A percentile compares a stretch with the other conserved stretches of the same genome.
These are phyloP conservation scores for Liparis tanakae DNA, from an alignment of 2,797 vertebrate species.

Conservation along the genomic window DNA sequence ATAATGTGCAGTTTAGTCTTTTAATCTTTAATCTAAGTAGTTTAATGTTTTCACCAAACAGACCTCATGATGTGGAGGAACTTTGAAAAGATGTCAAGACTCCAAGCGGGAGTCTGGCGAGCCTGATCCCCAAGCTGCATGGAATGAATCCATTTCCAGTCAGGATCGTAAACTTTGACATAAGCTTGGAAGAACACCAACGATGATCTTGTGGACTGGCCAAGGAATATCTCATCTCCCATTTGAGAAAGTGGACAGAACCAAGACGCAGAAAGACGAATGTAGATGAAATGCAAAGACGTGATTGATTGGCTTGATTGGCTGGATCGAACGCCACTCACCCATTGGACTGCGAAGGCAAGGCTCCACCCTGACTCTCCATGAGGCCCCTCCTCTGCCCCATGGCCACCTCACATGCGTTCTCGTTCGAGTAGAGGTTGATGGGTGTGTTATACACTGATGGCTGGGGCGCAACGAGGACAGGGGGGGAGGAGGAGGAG, in stretches of 20 bases:
- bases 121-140: not conserved
- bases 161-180: constrained; percentile 3
- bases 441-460: constrained; percentile 87
- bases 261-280: not conserved
- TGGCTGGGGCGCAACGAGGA: constrained; percentile 88
- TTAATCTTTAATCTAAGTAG: not conserved
- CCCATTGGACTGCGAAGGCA: constrained; percentile 91
- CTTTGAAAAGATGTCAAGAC: constrained; percentile 13
- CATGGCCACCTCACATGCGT: constrained; percentile 91
- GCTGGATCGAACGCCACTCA: constrained; percentile 82
- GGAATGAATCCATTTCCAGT: not conserved
- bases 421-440: constrained; percentile 86
- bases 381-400: constrained; percentile 91
- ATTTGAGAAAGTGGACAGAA: constrained; percentile 8
- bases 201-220: not conserved
- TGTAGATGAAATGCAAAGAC: constrained; percentile 8
- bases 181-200: not conserved
- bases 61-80: constrained; percentile 5
- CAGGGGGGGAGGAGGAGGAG: constrained; percentile 76
- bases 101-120: constrained; percentile 4
- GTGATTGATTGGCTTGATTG: constrained; percentile 3
- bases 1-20: not conserved
- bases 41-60: not conserved
- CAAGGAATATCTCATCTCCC: not conserved
- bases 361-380: constrained; percentile 86